Conservation (phyloP, 2,888 invertebrate genomes). For the Limulus polyphemus region DNA sequence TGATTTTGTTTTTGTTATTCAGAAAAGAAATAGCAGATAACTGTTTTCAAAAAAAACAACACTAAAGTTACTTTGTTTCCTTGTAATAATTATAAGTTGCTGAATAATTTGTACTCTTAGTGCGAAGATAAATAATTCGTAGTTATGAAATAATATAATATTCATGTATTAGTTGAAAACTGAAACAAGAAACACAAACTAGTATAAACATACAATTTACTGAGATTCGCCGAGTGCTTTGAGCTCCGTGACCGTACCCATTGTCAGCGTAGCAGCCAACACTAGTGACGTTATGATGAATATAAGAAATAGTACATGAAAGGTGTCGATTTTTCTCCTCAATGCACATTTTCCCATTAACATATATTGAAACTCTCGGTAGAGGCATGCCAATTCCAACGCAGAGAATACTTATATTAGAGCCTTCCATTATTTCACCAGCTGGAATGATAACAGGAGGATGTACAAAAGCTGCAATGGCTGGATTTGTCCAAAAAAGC, state of each 20-base stretch:
- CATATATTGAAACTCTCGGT: conserved; percentile 68
- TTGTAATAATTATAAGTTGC: too few relatives aligned
- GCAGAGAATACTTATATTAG: conserved; percentile 72
- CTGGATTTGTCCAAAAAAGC: conserved; percentile 75
- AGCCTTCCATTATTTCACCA: conserved; percentile 67
- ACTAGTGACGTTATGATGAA: conserved; percentile 60
- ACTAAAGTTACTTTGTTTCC: too few relatives aligned
- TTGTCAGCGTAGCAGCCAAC: conserved; percentile 79
- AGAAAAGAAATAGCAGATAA: too few relatives aligned
- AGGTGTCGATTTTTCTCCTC: conserved; percentile 73
- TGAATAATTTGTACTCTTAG: too few relatives aligned
- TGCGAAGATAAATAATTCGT: background rate
- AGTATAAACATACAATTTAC: conserved; percentile 57
- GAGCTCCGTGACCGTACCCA: conserved; percentile 74
- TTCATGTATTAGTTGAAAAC: background rate
- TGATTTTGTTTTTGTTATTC: too few relatives aligned
- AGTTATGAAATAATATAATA: background rate
- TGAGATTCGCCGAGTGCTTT: conserved; percentile 62
- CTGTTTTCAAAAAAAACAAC: too few relatives aligned
- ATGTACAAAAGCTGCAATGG: conserved; percentile 63
- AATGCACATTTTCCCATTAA: conserved; percentile 61
- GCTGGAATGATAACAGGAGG: conserved; percentile 69
- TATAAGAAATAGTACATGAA: conserved; percentile 45
- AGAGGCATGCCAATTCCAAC: conserved; percentile 73
- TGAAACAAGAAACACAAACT: background rate